Base-by-base conservation (phyloP, 2,113 vertebrate species). In the Antigone vipio region DNA sequence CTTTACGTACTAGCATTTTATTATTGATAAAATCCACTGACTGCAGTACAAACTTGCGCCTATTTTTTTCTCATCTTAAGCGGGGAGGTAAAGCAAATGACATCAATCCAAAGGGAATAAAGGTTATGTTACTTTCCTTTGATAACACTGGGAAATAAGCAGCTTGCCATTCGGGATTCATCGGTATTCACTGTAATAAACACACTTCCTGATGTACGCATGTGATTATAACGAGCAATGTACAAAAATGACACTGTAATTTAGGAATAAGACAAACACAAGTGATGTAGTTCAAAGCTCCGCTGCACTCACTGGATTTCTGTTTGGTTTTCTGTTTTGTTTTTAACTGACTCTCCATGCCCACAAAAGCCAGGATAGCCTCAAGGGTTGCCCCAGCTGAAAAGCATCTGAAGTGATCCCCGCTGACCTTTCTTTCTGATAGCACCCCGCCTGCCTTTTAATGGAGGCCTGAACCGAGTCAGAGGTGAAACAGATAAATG, bases 401-500 rank as follows among this genome's bases (percentile, higher is more conserved):
- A 94, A 95, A 95, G 95, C 95, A 85, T 92, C 97, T 79, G 92
- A 88, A 60, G 85, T 97, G 96, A 97, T 97, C 97, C 88, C 88
- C 47, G 38, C 91, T 97, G 97, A 97, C 97, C 96, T 97, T 77
- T 96, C 93, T 23, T 85, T 93, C 95, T 93, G 95, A 94, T 85
- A 96, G 95, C 94, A 80, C 90, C 92, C 78, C 6, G 47, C 84
- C 97, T 89, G 93, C 91, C 91, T 95, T 92, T 96, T 84, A 88
- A 93, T 35, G 4, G 83, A 75, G 95, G 84, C 86, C 96, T 97
- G 90, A 74, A 35, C 89, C 20, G 16, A 96, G 94, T 82, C 96
- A 96, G 93, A 96, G 95, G 96, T 95, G 96, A 95, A 89, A 90
- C 93, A 96, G 96, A 97, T 95, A 97, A 96, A 97, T 94, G 94